These are phyloP conservation scores for Bursaphelenchus mucronatus DNA, from an alignment of 1,140 invertebrate species.

Conservation along the genomic window DNA sequence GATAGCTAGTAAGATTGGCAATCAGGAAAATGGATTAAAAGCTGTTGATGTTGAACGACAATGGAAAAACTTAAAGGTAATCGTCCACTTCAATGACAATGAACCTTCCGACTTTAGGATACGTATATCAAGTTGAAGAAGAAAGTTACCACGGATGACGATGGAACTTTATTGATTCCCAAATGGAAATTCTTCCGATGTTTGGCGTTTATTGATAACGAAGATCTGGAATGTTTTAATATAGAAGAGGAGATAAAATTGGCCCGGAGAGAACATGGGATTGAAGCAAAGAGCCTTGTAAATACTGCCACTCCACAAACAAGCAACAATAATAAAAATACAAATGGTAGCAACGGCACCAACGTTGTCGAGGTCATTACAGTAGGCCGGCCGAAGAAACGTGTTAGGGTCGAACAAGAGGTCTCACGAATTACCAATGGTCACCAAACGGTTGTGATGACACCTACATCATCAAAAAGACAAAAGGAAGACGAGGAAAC, in stretches of 20 bases:
- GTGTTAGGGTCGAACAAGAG: no score
- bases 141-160: not conserved
- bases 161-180: not conserved
- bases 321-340: no score
- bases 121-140: slow-evolving; percentile 14
- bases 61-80: slow-evolving; percentile 23
- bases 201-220: slow-evolving; percentile 12
- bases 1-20: not conserved
- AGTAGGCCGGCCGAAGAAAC: no score
- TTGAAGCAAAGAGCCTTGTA: not conserved
- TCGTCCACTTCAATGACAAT: not conserved
- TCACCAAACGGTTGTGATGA: no score
- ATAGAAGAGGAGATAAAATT: slow-evolving; percentile 14
- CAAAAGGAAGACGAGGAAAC: no score
- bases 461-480: no score
- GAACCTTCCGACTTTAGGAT: slow-evolving; percentile 1
- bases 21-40: not conserved
- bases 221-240: not conserved
- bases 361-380: no score
- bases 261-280: not conserved
- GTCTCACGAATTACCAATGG: no score
- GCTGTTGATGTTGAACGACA: slow-evolving; percentile 5
- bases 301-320: no score
- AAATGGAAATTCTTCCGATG: slow-evolving; percentile 13
- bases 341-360: no score